phyloP scores from a whole-genome alignment of 2,888 invertebrate genomes.

The Troglohyphantes excavatus region DNA sequence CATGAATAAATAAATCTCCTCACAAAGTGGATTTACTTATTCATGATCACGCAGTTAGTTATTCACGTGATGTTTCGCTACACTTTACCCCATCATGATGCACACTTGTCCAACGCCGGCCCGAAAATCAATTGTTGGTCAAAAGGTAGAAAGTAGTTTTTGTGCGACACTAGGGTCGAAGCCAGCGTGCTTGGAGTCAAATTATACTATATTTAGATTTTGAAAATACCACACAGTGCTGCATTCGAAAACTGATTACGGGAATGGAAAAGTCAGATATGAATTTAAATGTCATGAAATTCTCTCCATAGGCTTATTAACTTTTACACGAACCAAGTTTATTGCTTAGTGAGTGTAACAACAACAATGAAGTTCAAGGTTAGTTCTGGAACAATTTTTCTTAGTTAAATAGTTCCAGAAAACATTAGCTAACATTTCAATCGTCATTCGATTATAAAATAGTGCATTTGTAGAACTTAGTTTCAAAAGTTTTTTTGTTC shows the following conservation, averaged over 20 bases:
- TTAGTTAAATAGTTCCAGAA: too few species aligned
- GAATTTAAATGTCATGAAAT: not conserved
- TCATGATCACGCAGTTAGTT: slow-evolving; percentile 66
- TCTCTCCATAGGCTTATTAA: too few species aligned
- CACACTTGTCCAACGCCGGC: not conserved
- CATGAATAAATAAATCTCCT: slow-evolving; percentile 54
- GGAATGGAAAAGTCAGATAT: not conserved
- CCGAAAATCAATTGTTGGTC: slow-evolving; percentile 28
- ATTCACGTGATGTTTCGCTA: slow-evolving; percentile 59
- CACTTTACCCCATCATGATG: not conserved
- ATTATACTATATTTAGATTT: not conserved
- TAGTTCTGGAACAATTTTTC: too few species aligned
- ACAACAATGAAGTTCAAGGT: too few species aligned
- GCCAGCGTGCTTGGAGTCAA: not conserved
- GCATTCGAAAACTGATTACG: not conserved
- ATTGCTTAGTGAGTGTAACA: too few species aligned
- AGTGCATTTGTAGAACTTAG: too few species aligned
- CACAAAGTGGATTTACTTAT: slow-evolving; percentile 62
- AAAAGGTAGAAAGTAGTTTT: not conserved
- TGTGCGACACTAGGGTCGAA: not conserved
- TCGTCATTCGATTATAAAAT: too few species aligned
- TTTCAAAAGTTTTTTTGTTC: too few species aligned
- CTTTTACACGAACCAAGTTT: too few species aligned
- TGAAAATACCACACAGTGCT: too few species aligned
- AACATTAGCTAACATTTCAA: too few species aligned